Base-by-base conservation (phyloP, 2,888 invertebrate genomes). In the Trachelus tabidus region DNA sequence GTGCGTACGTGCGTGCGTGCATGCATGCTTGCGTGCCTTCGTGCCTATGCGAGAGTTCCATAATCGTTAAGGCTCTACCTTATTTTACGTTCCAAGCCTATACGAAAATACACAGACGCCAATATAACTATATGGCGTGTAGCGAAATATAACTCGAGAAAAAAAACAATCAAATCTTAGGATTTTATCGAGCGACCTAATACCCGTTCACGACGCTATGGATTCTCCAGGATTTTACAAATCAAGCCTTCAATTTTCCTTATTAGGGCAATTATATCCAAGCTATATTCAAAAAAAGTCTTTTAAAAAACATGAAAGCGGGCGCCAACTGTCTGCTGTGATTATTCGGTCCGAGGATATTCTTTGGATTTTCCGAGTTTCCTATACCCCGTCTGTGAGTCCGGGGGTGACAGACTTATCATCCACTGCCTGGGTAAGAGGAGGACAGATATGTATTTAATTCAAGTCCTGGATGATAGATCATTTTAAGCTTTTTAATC, bases 11-110 rank as follows among this genome's bases (percentile, higher is more conserved):
- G 78, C 81, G 80, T 81, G 79, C 81, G 80, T 82, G 81, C 80
- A 76, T 82, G 81, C 81, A 85, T 81, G 84, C 82, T 87, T 81
- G 84, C 85, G 85, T 86, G 86, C 77, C 80, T 83, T 81, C 81
- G 81, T 81, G 81, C 78, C 79, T 77, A 79, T 81, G 83, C 81
- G 79, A 77, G 74, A 81, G 79, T 79, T 82, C 79, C 79, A 79
- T 84, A 83, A 87, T 87, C 87, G 82, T 86, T 87, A 83, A 84
- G 73, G 12, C 69, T 40, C 34, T 34, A 31, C 73, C 68, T 75
- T 76, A 37, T 74, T 76, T 78, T 68, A 75, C 68, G 33, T 79
- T 33, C 33, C 35, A 33, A 73, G 68, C 69, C 30, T 68, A 35
- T 34, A 74, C 74, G 74, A 34, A 74, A 74, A 74, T 34, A 34